These are phyloP conservation scores for Sus cebifrons DNA, from an alignment of 2,797 vertebrate genomes.

Conservation along the genomic window DNA sequence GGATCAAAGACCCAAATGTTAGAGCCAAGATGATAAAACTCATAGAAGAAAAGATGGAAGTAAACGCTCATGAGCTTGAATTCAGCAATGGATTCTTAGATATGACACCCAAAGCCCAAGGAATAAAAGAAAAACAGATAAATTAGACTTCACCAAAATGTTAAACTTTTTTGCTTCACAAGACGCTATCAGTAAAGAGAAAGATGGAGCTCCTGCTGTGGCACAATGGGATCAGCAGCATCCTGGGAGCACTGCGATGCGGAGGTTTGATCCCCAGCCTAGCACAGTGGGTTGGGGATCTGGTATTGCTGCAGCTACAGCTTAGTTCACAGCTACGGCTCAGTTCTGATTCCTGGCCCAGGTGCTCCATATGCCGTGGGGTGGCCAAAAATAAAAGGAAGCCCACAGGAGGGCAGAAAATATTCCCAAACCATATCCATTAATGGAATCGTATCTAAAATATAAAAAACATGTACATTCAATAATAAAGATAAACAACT, in stretches of 20 bases:
- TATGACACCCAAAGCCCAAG: background rate
- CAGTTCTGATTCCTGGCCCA: too few relatives aligned
- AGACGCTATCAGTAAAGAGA: background rate
- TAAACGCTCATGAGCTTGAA: background rate
- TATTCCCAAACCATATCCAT: background rate
- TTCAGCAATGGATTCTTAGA: background rate
- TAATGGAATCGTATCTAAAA: conserved; percentile 4
- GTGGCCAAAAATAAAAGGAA: background rate
- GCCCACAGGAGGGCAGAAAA: background rate
- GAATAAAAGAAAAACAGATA: conserved; percentile 43
- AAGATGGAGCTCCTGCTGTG: background rate
- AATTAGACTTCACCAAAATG: conserved; percentile 15
- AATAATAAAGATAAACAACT: background rate
- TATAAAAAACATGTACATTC: background rate
- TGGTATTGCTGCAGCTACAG: too few relatives aligned
- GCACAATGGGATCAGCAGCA: too few relatives aligned
- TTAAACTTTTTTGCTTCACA: conserved; percentile 25
- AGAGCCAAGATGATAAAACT: background rate
- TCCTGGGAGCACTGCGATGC: too few relatives aligned
- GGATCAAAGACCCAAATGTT: background rate
- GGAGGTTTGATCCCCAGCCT: too few relatives aligned
- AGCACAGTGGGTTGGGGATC: too few relatives aligned
- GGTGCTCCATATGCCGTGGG: too few relatives aligned
- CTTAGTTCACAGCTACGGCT: too few relatives aligned
- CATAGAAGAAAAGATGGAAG: conserved; percentile 24